Base-by-base conservation (phyloP, 2,113 vertebrate genomes). In the Cryptotis parvus region DNA sequence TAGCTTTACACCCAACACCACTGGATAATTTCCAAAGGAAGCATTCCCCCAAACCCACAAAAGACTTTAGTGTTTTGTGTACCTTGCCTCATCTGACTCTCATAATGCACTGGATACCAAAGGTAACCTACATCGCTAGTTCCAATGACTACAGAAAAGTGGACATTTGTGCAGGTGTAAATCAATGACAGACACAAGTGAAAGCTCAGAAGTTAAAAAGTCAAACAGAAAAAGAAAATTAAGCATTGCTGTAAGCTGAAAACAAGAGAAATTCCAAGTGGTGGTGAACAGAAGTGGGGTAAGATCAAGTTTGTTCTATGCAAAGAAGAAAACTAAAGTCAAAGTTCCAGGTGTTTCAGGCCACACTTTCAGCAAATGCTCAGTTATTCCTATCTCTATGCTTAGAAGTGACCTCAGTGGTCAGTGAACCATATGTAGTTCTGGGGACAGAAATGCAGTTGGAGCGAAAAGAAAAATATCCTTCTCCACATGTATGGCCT, bases 241-340 rank as follows among this genome's bases (percentile, higher is more conserved):
- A 72, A 29, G 63, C 20, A 39, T 69, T 80, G 84, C 39, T 76
- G 9, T 85, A 65, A 84, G 65, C n/a, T 33, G 37, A 39, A 85
- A 91, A 70, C 35, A 66, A 72, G 22, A 70, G 31, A 52, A 91
- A 76, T 58, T 75, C 18, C 22, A 70, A 91, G 26, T 79, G 78
- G 45, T 49, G 14, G 5, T 49, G 14, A 49, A 65, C 77, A 72
- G 39, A n/a, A 55, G 26, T 22, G 3, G 43, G 10, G 35, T 76
- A 61, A 94, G 8, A 84, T 22, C 49, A 26, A 82, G 70, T 65
- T 88, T 85, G 69, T 33, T 75, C 24, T 22, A 49, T 35, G 33
- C 0, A 9, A 29, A 58, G 35, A 76, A 58, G 35, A 39, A 41
- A 10, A 65, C 10, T 39, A 91, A 91, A 63, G 11, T 14, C 26